Percentiles rank a stretch among this genome's conserved stretches.
These are phyloP conservation scores for Epizoanthus scotinus DNA, from an alignment of 92 coral and sea anemone genomes.

Conservation along the genomic window DNA sequence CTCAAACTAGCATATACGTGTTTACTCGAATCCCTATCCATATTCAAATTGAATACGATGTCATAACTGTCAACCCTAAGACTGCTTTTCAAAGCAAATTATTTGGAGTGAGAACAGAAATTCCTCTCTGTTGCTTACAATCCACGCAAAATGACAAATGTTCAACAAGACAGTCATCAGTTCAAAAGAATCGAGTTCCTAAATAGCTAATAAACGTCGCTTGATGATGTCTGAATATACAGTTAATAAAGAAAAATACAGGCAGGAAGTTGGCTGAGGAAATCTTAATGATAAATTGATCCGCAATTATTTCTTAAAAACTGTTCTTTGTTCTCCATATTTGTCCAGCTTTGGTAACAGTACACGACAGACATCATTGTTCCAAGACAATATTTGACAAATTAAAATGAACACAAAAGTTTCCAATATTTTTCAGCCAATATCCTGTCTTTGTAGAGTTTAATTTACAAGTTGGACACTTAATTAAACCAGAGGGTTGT, in stretches of 20 bases:
- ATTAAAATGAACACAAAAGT: background rate
- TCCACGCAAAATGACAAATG: too few species aligned
- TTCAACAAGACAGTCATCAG: too few species aligned
- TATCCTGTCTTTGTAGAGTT: constrained; percentile 1
- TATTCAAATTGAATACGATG: too few species aligned
- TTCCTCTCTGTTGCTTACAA: too few species aligned
- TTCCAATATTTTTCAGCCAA: constrained; percentile 24
- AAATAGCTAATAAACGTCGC: background rate
- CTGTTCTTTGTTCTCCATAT: constrained; percentile 2
- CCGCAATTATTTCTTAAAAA: constrained; percentile 18
- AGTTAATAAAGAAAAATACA: background rate
- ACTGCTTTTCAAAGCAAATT: too few species aligned
- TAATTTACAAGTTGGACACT: constrained; percentile 1
- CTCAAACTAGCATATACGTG: too few species aligned
- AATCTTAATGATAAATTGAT: constrained; percentile 4
- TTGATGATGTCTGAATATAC: background rate
- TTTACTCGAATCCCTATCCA: too few species aligned
- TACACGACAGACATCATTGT: background rate
- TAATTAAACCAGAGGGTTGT: constrained; percentile 28
- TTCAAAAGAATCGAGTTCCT: background rate
- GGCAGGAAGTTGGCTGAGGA: constrained; percentile 12
- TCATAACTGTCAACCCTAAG: too few species aligned
- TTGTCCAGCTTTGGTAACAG: constrained; percentile 14
- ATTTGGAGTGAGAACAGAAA: too few species aligned
- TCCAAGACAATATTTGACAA: background rate